Base-by-base conservation (phyloP, 2,797 vertebrate genomes). In the Pangasius sanitwongsei region DNA sequence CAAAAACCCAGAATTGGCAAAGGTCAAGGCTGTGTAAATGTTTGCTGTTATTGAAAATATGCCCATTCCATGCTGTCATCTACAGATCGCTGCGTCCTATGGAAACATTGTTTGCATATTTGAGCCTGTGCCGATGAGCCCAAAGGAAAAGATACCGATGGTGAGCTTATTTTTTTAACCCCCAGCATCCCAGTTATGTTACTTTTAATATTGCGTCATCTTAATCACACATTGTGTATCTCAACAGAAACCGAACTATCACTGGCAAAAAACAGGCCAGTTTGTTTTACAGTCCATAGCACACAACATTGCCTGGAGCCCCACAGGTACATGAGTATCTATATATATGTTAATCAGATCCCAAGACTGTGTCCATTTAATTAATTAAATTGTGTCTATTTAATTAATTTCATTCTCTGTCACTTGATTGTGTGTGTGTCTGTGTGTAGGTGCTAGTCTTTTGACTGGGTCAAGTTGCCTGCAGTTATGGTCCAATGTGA, bases 41-140 rank as follows among this genome's bases (percentile, higher is more conserved):
- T 61, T 61, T 25, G 3, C 23, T 61, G 31, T 41, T 41, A 8
- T 48, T 28, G 13, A 63, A 41, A 63, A 12, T 44, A 34, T 1
- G 2, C 31, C 44, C 8, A 31, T 67, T 84, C 67, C 7, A 31
- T n/a, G 18, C 69, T 69, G 65, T 70, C 20, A 11, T 70, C 18
- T 69, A 93, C 94, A 99, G 99, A 98, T 99, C 96, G 98, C 98
- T 94, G 98, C 98, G 94, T 99, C 98, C 90, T 99, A 99, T 7
- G 98, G 98, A 94, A 98, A 97, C 86, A 93, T 96, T 70, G 95
- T 99, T 92, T 99, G 97, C 92, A 93, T 99, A 91, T 99, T 99
- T 96, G 98, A 99, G 93, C 98, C 98, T 72, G 92, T 98, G 92
- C 96, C 94, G 85, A 89, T 96, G 75, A 97, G 97, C 94, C 94